phyloP scores from a whole-genome alignment of 2,888 invertebrate genomes.

The Blera fallax region DNA sequence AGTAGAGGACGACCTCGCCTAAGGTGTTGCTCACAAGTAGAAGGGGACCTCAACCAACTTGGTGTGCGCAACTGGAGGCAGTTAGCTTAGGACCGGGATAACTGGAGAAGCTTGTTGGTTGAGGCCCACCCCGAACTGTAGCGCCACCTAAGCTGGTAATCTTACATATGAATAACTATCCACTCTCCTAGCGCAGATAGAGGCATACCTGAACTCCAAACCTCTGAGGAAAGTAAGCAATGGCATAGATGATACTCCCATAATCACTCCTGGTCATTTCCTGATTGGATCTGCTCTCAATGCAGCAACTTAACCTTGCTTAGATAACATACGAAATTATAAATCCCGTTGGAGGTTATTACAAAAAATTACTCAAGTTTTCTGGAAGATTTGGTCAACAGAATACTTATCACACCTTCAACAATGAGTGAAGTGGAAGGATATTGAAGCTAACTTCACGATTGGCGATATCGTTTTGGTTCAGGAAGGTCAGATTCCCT shows the following conservation, averaged over 20 bases:
- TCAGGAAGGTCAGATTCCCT: conserved; percentile 4
- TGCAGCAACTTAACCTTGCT: conserved; percentile 45
- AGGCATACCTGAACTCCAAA: conserved; percentile 75
- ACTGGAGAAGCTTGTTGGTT: too few species aligned
- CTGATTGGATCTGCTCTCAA: neutral
- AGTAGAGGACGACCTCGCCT: too few species aligned
- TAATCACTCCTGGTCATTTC: conserved; percentile 34
- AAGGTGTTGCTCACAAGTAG: too few species aligned
- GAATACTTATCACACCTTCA: conserved; percentile 23
- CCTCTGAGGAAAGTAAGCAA: conserved; percentile 70
- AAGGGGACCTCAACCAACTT: too few species aligned
- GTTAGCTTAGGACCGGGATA: too few species aligned
- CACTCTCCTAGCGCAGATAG: conserved; percentile 74
- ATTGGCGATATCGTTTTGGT: conserved; percentile 29
- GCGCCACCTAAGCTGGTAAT: too few species aligned
- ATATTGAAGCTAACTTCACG: neutral
- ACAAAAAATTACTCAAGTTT: conserved; percentile 18
- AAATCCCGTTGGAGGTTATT: conserved; percentile 14
- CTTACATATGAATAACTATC: conserved; percentile 75
- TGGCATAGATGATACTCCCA: conserved; percentile 49
- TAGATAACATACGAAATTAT: conserved; percentile 58
- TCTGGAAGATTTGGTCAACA: conserved; percentile 42
- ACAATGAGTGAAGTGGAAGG: conserved; percentile 11
- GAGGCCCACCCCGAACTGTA: too few species aligned
- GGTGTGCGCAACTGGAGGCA: too few species aligned